These are phyloP conservation scores for Ditula angustiorana DNA, from an alignment of 2,888 invertebrate species.

Conservation along the genomic window DNA sequence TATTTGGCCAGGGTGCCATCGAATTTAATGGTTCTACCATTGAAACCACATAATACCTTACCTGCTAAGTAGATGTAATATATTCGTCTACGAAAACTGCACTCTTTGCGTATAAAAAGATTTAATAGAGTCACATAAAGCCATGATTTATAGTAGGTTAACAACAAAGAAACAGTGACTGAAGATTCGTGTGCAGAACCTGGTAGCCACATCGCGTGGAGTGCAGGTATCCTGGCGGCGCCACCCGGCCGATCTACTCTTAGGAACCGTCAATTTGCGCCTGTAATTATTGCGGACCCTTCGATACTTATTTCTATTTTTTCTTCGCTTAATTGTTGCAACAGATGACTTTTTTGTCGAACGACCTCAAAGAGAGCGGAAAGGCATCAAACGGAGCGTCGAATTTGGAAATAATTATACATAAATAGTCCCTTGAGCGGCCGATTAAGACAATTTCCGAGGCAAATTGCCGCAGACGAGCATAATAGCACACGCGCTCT, in stretches of 20 bases:
- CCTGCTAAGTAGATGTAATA: no score
- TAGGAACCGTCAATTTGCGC: slow-evolving; percentile 84
- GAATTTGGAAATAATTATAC: slow-evolving; percentile 86
- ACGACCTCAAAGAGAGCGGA: slow-evolving; percentile 85
- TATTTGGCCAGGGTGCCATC: no score
- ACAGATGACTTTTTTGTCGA: slow-evolving; percentile 86
- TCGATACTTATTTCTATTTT: slow-evolving; percentile 85
- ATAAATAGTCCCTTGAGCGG: slow-evolving; percentile 86
- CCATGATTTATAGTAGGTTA: slow-evolving; percentile 20
- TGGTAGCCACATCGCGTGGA: slow-evolving; percentile 72
- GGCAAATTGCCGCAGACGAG: slow-evolving; percentile 85
- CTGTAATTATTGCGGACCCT: slow-evolving; percentile 86
- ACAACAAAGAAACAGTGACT: slow-evolving; percentile 15
- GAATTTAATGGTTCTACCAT: no score
- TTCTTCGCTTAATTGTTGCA: slow-evolving; percentile 83
- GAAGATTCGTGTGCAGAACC: slow-evolving; percentile 1
- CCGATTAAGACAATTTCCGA: slow-evolving; percentile 86
- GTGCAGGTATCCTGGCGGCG: slow-evolving; percentile 78
- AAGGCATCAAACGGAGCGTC: slow-evolving; percentile 85
- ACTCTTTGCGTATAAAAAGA: no score
- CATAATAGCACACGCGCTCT: slow-evolving; percentile 84
- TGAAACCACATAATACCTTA: no score
- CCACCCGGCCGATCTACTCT: slow-evolving; percentile 72
- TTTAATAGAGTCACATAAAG: no score
- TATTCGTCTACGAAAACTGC: no score